Conservation (phyloP, 2,888 invertebrate genomes). For the Drosophila nigricruria region DNA sequence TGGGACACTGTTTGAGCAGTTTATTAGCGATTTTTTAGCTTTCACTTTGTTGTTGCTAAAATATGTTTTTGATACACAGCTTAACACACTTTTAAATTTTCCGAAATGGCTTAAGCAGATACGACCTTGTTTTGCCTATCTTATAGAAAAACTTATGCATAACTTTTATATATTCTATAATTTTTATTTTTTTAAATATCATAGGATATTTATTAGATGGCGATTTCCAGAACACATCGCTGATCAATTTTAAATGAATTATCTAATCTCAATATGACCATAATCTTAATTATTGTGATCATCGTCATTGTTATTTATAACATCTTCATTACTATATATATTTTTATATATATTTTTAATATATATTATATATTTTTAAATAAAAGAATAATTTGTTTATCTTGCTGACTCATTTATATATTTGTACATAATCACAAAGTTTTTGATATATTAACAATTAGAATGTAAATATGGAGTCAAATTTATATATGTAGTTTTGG, state of each 20-base stretch:
- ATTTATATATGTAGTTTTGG: too few species aligned
- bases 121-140: background rate
- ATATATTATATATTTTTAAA: background rate
- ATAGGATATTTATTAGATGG: background rate
- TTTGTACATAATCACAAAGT: too few species aligned
- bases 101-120: background rate
- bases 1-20: slow-evolving; percentile 53
- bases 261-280: too few species aligned
- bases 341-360: background rate
- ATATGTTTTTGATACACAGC: slow-evolving; percentile 29
- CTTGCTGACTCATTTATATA: too few species aligned
- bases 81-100: slow-evolving; percentile 13
- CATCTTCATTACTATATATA: background rate
- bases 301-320: background rate
- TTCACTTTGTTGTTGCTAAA: slow-evolving; percentile 28
- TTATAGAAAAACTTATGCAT: background rate
- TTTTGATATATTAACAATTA: too few species aligned
- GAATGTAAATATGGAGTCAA: too few species aligned
- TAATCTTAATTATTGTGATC: background rate
- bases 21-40: slow-evolving; percentile 67
- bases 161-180: background rate
- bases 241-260: too few species aligned
- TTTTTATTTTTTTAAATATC: background rate
- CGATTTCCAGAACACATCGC: too few species aligned
- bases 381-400: too few species aligned